Evolutionary conservation across 2,797 vertebrate genomes (phyloP).

Genomic region (Babyrousa celebensis): DNA sequence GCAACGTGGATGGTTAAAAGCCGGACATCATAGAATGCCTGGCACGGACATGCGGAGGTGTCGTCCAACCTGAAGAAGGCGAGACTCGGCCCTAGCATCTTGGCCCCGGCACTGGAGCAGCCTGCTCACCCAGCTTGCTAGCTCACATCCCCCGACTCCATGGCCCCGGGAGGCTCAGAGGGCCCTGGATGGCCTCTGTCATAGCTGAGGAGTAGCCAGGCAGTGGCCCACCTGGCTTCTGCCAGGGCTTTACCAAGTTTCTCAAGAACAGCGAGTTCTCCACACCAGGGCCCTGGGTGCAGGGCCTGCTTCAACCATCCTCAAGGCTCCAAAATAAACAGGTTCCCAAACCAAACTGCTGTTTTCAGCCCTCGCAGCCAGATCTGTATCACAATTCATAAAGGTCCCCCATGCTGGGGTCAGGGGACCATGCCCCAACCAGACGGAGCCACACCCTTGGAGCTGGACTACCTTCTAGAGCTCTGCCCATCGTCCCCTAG

Average conservation of each 20-base stretch:
- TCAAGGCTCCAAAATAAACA: neutral
- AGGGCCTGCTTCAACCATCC: neutral
- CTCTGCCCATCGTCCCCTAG: neutral
- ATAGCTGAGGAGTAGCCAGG: neutral
- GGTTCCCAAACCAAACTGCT: neutral
- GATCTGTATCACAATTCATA: neutral
- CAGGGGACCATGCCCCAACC: no score
- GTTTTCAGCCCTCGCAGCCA: neutral
- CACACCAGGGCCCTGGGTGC: neutral
- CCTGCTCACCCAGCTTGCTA: neutral
- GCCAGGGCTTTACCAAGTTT: neutral
- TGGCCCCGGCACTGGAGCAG: no score
- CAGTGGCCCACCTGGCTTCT: accelerated
- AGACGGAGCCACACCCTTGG: neutral
- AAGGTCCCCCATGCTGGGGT: accelerated
- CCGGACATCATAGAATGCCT: neutral
- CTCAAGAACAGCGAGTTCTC: neutral
- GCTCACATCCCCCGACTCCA: neutral
- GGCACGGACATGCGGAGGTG: neutral
- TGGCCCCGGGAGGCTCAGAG: neutral
- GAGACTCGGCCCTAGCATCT: neutral
- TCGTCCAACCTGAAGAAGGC: neutral
- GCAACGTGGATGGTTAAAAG: neutral
- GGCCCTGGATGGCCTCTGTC: accelerated
- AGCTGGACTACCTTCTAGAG: neutral